Evolutionary conservation across 2,797 vertebrate genomes (phyloP).

Genomic region (Chiroxiphia lanceolata): DNA sequence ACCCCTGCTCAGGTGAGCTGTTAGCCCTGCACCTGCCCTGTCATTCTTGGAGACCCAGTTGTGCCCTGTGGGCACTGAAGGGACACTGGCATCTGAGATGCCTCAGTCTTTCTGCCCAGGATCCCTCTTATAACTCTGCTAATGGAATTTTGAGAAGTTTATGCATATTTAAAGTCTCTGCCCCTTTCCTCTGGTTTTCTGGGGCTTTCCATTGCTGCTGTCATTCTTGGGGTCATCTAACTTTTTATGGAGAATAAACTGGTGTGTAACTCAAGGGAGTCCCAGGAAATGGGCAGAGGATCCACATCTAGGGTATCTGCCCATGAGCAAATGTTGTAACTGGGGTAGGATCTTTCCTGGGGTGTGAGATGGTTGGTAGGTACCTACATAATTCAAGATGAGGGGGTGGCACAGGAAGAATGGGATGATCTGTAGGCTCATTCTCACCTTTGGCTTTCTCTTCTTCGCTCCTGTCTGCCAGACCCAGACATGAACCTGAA

Average conservation of each 20-base stretch:
- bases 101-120: neutral
- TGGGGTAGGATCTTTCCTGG: neutral
- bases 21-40: neutral
- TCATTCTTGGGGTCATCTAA: neutral
- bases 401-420: neutral
- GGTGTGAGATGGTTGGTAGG: neutral
- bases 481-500: slow-evolving; percentile 46
- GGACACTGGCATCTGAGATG: neutral
- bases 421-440: neutral
- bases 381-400: neutral
- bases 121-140: neutral
- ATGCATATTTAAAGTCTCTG: neutral
- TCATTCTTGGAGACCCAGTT: neutral
- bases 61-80: neutral
- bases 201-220: neutral
- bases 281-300: neutral
- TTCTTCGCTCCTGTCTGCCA: neutral
- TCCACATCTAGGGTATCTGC: neutral
- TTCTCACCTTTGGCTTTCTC: neutral
- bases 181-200: neutral
- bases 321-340: neutral
- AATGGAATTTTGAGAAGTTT: neutral
- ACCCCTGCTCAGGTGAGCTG: slow-evolving; percentile 67
- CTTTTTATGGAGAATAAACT: neutral
- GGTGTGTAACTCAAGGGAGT: neutral